phyloP scores from a whole-genome alignment of 2,113 vertebrate species.

The Paedocypris sp. region DNA sequence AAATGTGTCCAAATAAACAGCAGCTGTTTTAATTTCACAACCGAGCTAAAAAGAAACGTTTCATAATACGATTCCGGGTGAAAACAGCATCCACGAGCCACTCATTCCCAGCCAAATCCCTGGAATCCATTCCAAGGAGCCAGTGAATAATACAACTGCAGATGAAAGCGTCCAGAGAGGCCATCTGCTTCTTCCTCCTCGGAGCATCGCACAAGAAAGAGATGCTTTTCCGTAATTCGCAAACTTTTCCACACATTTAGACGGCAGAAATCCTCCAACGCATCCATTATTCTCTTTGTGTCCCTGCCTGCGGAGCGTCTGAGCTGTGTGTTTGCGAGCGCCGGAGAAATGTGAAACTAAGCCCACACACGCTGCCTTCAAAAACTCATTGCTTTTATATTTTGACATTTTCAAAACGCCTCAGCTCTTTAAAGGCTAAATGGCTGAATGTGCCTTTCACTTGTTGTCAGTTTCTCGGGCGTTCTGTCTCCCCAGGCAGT shows the following conservation, averaged over 20 bases:
- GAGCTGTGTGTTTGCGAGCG: neutral
- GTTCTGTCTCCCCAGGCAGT: constrained; percentile 23
- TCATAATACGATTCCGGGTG: no score
- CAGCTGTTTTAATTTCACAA: no score
- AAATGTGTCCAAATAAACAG: no score
- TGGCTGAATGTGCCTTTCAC: constrained; percentile 28
- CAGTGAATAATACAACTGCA: neutral
- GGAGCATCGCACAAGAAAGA: neutral
- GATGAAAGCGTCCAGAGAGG: neutral
- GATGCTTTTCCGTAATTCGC: neutral
- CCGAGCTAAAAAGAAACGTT: no score
- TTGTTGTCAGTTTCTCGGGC: constrained; percentile 27
- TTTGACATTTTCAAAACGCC: constrained; percentile 31
- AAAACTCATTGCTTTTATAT: constrained; percentile 29
- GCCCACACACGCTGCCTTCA: constrained; percentile 19
- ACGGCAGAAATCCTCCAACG: neutral
- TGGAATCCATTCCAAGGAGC: neutral
- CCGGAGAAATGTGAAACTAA: constrained; percentile 9
- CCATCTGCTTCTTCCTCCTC: constrained; percentile 4
- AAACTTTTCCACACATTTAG: neutral
- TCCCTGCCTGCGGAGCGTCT: neutral
- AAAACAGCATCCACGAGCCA: no score
- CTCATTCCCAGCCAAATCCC: neutral
- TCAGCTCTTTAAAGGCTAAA: constrained; percentile 36
- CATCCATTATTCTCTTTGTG: constrained; percentile 1